Percentiles rank a stretch among this genome's conserved stretches.
Conservation (phyloP, 92 coral and sea anemone species). For the Phenganax marumi region DNA sequence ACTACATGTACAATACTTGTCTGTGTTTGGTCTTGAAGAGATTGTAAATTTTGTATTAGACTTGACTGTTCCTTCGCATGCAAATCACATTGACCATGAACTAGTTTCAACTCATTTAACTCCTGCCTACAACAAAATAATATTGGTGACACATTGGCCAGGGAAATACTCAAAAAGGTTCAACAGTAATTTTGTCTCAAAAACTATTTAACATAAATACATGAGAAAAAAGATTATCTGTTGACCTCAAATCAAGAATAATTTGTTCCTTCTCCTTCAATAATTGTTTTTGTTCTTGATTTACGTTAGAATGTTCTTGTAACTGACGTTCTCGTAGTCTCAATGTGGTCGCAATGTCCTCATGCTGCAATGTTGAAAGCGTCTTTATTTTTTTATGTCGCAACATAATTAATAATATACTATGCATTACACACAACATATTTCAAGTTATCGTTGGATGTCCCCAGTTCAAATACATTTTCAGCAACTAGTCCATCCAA, state of each 20-base stretch:
- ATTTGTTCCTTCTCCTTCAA: conserved; percentile 38
- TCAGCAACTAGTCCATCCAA: too few species aligned
- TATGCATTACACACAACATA: not conserved
- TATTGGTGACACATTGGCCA: too few species aligned
- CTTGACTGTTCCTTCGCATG: conserved; percentile 48
- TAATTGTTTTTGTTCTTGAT: conserved; percentile 46
- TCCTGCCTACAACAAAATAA: conserved; percentile 35
- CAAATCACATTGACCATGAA: conserved; percentile 46
- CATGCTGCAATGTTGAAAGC: conserved; percentile 37
- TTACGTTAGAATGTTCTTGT: conserved; percentile 65
- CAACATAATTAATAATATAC: conserved; percentile 25
- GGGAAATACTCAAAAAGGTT: too few species aligned
- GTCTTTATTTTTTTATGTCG: conserved; percentile 26
- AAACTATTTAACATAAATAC: not conserved
- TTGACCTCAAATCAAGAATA: conserved; percentile 41
- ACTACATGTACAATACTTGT: conserved; percentile 25
- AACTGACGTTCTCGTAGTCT: conserved; percentile 69
- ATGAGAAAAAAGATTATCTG: not conserved
- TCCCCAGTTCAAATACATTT: too few species aligned
- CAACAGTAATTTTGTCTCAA: not conserved
- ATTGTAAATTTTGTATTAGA: conserved; percentile 49
- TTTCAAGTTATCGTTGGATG: too few species aligned
- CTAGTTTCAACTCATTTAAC: conserved; percentile 33
- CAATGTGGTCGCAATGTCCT: conserved; percentile 64
- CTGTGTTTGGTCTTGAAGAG: conserved; percentile 54